A percentile compares a stretch with the other conserved stretches of the same genome.
Evolutionary conservation across 2,797 vertebrate species (phyloP).

Genomic region (Bovichtus variegatus): DNA sequence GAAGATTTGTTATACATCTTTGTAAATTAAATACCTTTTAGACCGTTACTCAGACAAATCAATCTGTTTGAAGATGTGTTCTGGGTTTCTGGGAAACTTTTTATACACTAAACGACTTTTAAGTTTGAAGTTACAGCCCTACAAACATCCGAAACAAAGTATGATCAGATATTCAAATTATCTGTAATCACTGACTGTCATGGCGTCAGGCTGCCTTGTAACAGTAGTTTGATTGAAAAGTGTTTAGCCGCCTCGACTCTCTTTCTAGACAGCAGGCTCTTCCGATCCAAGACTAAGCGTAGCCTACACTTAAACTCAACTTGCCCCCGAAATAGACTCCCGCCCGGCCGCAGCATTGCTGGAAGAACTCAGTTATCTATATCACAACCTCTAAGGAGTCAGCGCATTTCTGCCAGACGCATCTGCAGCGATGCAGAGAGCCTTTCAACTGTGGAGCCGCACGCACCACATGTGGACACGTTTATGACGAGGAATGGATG

Average conservation of each 20-base stretch:
- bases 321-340: constrained; percentile 69
- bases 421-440: constrained; percentile 55
- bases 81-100: background rate
- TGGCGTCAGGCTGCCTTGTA: background rate
- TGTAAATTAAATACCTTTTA: background rate
- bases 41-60: background rate
- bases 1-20: background rate
- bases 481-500: constrained; percentile 27
- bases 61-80: background rate
- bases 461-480: constrained; percentile 62
- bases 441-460: constrained; percentile 27
- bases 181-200: constrained; percentile 21
- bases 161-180: constrained; percentile 21
- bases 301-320: constrained; percentile 72
- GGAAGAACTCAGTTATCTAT: constrained; percentile 74
- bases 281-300: constrained; percentile 59
- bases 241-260: constrained; percentile 49
- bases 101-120: background rate
- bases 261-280: constrained; percentile 42
- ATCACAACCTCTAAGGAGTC: constrained; percentile 60
- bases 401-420: constrained; percentile 68
- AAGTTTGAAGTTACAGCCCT: background rate
- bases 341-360: constrained; percentile 55
- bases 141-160: background rate
- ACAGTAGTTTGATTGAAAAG: constrained; percentile 29